Conservation (phyloP, 2,797 vertebrate species). For the Galaxias olidus region DNA sequence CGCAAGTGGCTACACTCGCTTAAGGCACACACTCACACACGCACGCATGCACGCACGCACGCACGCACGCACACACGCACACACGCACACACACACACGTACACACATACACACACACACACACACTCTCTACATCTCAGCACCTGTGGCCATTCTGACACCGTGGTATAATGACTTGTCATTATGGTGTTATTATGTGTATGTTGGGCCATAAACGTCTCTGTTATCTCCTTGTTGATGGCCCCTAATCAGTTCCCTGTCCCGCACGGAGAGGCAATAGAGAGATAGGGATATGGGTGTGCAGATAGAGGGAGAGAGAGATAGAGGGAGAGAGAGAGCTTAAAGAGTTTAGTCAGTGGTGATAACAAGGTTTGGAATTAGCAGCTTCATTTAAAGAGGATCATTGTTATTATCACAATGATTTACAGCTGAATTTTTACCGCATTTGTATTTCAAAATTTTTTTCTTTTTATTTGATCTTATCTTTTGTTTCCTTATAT, state of each 20-base stretch:
- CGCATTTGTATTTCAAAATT: too few relatives aligned
- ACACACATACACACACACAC: slow-evolving; percentile 44
- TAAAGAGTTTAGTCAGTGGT: background rate
- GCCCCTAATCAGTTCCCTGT: slow-evolving; percentile 55
- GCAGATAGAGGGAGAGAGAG: slow-evolving; percentile 12
- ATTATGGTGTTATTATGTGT: slow-evolving; percentile 69
- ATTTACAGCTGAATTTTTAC: too few relatives aligned
- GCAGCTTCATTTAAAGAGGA: too few relatives aligned
- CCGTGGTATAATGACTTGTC: slow-evolving; percentile 56
- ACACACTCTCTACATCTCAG: slow-evolving; percentile 47
- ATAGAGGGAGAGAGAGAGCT: background rate
- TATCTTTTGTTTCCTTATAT: too few relatives aligned
- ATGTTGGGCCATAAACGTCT: slow-evolving; percentile 55
- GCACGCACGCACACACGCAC: slow-evolving; percentile 16
- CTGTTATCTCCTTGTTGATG: slow-evolving; percentile 54
- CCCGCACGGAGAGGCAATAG: slow-evolving; percentile 54
- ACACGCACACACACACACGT: slow-evolving; percentile 38
- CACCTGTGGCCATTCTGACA: slow-evolving; percentile 60
- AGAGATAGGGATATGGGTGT: slow-evolving; percentile 39
- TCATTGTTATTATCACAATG: too few relatives aligned
- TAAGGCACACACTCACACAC: slow-evolving; percentile 2
- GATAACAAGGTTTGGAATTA: too few relatives aligned
- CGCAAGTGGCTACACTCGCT: too few relatives aligned
- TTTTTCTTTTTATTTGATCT: too few relatives aligned
- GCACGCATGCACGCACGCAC: background rate